Evolutionary conservation across 1,140 invertebrate species (phyloP), one percentile per base, ranked within the genome.

Genomic region (Drosophila leontia): DNA sequence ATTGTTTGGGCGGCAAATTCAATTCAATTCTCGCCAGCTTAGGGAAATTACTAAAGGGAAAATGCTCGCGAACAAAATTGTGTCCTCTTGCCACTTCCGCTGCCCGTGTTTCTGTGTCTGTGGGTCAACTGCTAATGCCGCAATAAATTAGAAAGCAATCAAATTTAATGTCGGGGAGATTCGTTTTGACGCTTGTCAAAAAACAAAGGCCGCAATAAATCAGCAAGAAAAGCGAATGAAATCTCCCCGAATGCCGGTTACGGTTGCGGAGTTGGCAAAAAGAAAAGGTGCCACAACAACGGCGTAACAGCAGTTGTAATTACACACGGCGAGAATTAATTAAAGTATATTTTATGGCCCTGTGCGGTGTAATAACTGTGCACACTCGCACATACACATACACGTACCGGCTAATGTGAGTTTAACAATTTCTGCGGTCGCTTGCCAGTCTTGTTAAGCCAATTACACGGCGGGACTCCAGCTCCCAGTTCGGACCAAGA

Each of bases 331-430:
- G 41, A 57, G 56, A 81, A 85, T 85, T 88, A 84, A 88, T 90
- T 90, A 82, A 88, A 90, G 80, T 82, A 85, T 88, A 77, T 74
- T 88, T 88, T 85, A 88, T 76, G 78, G 85, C 71, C 69, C 47
- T 19, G 39, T 81, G 74, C 47, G 62, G 71, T 69, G 71, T 80
- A 74, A 78, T 84, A 90, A 90, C 81, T 84, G 84, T 84, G 74
- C 77, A 78, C 48, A 47, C 44, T 47, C 29, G 34, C 34, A 61
- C 39, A 61, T 37, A 75, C 59, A 42, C 26, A 62, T 35, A 67
- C 51, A 37, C n/a, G n/a, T 32, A n/a, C 17, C 63, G 29, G 75
- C 80, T 88, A 87, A 88, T 84, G 84, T 47, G 72, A 87, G 63
- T 83, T 86, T 87, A 77, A 80, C 80, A 75, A 81, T 53, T 87